Evolutionary conservation across 2,113 vertebrate genomes (phyloP).

Genomic region (Mirounga angustirostris): DNA sequence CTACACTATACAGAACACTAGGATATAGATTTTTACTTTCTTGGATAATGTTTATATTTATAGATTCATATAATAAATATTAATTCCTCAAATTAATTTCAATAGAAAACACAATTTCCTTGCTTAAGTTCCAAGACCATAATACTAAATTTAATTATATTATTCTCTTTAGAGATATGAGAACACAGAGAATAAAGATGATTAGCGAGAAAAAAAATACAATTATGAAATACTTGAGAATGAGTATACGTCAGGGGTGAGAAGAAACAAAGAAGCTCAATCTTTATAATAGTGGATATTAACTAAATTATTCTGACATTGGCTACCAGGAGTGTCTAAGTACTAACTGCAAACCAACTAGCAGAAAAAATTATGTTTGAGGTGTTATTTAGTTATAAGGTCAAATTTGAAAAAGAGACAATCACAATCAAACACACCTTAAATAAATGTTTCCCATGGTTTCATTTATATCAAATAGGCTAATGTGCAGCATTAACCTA

Average conservation of each 20-base stretch:
- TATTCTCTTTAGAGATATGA: background rate
- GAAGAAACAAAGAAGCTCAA: background rate
- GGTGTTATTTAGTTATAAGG: slow-evolving; percentile 41
- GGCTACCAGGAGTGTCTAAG: background rate
- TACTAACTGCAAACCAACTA: background rate
- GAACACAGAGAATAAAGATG: background rate
- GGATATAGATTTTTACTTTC: background rate
- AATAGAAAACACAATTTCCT: background rate
- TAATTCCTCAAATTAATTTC: background rate
- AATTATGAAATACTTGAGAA: background rate
- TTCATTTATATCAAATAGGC: slow-evolving; percentile 47
- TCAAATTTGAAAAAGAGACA: background rate
- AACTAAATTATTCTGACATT: slow-evolving; percentile 15
- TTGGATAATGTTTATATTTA: background rate
- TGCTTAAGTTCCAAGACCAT: background rate
- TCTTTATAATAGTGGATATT: background rate
- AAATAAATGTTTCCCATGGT: background rate
- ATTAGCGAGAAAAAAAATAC: background rate
- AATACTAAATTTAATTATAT: background rate
- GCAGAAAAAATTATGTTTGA: background rate
- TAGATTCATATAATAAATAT: background rate
- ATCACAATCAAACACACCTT: background rate
- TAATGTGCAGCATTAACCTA: slow-evolving; percentile 1
- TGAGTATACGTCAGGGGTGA: background rate
- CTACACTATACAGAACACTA: background rate